Percentiles rank a stretch among this genome's conserved stretches.
Conservation (phyloP, 37 sponge, comb jelly and placozoan species). For the Crambe crambe region DNA sequence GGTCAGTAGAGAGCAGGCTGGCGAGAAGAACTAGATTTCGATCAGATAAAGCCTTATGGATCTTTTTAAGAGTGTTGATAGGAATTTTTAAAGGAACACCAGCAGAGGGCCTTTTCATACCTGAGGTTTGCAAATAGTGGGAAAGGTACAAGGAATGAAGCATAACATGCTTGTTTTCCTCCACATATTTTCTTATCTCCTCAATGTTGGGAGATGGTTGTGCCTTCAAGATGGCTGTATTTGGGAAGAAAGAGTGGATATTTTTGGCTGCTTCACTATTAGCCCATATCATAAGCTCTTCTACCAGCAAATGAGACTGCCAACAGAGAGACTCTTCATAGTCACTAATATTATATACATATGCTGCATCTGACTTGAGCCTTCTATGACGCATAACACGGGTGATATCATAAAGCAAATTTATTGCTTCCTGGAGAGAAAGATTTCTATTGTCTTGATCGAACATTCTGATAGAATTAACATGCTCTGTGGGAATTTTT, state of each 20-base stretch:
- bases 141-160: constrained; percentile 8
- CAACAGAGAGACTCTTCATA: constrained; percentile 8
- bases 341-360: constrained; percentile 24
- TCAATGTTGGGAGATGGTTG: constrained; percentile 39
- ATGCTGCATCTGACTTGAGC: constrained; percentile 11
- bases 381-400: constrained; percentile 17
- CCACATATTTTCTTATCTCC: neutral
- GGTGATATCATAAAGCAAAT: constrained; percentile 42
- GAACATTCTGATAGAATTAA: neutral
- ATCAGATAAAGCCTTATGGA: neutral
- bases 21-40: neutral
- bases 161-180: neutral
- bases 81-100: neutral
- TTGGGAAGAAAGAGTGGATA: neutral
- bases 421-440: constrained; percentile 17
- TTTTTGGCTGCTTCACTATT: constrained; percentile 39
- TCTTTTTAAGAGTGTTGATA: neutral
- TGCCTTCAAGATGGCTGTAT: constrained; percentile 29
- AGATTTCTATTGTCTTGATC: neutral
- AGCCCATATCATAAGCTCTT: constrained; percentile 81
- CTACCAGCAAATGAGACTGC: constrained; percentile 56
- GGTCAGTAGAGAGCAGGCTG: constrained; percentile 15
- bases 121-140: neutral
- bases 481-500: neutral
- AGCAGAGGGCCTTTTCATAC: too few species aligned